Evolutionary conservation across 1,140 invertebrate species (phyloP).

Genomic region (Drosophila paulistorum): DNA sequence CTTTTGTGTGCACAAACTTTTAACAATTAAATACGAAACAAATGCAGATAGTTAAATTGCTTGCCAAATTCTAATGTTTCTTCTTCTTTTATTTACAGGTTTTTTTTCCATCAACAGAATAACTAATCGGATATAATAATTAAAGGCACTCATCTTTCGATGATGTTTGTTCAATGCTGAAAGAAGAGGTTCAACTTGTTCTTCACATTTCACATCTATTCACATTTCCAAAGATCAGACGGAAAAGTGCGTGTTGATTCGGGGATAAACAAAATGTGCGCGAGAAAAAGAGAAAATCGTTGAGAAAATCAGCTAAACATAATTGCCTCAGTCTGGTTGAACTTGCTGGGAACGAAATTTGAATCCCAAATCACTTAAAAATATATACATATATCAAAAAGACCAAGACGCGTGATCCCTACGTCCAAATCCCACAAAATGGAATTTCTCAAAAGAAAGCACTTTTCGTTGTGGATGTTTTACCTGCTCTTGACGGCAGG

Average conservation of each 20-base stretch:
- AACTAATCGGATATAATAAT: neutral
- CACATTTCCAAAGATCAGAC: neutral
- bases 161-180: slow-evolving; percentile 4
- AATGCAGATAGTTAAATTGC: neutral
- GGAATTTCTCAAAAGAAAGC: slow-evolving; percentile 66
- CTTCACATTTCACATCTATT: neutral
- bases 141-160: neutral
- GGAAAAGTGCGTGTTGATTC: slow-evolving; percentile 5
- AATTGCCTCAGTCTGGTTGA: slow-evolving; percentile 4
- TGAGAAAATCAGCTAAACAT: neutral
- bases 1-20: too few species aligned
- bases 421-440: slow-evolving; percentile 45
- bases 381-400: slow-evolving; percentile 9
- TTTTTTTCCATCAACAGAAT: neutral
- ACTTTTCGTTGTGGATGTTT: slow-evolving; percentile 64
- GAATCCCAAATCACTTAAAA: slow-evolving; percentile 6
- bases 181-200: neutral
- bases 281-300: neutral
- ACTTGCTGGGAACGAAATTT: slow-evolving; percentile 3
- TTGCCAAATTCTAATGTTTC: neutral
- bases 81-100: neutral
- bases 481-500: slow-evolving; percentile 56
- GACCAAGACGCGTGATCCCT: neutral
- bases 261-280: neutral
- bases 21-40: neutral